phyloP scores from a whole-genome alignment of 2,113 vertebrate species.

The Theropithecus gelada region DNA sequence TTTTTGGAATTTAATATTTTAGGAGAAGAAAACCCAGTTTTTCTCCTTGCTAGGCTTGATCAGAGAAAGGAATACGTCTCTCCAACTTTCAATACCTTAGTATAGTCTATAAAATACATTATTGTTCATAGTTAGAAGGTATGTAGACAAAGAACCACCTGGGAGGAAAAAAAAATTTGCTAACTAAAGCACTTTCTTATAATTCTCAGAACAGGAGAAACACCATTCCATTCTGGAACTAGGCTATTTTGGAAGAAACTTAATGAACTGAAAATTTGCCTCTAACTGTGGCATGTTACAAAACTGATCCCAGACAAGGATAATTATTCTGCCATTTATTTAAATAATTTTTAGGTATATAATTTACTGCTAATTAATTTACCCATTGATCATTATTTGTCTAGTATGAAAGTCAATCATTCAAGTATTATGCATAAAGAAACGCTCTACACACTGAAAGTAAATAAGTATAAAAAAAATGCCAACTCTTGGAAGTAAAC shows the following conservation, averaged over 20 bases:
- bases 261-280: neutral
- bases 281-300: neutral
- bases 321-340: constrained; percentile 25
- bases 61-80: neutral
- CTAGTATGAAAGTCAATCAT: neutral
- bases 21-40: neutral
- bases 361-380: neutral
- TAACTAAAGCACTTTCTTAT: neutral
- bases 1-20: constrained; percentile 12
- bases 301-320: neutral
- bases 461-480: neutral
- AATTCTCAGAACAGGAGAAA: neutral
- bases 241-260: neutral
- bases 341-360: neutral
- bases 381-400: neutral
- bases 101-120: neutral
- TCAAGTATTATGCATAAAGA: neutral
- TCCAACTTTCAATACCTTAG: neutral
- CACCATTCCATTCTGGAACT: neutral
- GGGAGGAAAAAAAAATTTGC: neutral
- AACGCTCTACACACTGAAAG: neutral
- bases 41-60: neutral
- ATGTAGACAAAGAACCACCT: neutral
- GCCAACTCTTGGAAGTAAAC: neutral
- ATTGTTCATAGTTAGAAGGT: neutral